Evolutionary conservation across 2,113 vertebrate species (phyloP).

Genomic region (Catharus minimus): DNA sequence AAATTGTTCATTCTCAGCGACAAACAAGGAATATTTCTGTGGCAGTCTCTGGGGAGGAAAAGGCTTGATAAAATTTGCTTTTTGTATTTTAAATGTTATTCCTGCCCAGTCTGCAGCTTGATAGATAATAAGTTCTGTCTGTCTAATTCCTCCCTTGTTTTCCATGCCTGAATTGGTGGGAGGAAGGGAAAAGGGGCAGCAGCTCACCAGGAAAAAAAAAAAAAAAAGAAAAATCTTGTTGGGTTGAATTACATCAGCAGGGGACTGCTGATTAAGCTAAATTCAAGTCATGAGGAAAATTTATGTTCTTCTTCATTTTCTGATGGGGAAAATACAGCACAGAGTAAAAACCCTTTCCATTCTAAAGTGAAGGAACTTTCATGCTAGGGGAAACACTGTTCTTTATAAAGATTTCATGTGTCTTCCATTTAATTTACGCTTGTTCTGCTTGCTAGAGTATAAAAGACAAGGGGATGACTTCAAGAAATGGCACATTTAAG

Average conservation of each 20-base stretch:
- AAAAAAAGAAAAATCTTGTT: background rate
- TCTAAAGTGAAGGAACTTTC: background rate
- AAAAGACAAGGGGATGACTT: conserved; percentile 35
- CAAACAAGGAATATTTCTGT: conserved; percentile 54
- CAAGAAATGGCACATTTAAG: conserved; percentile 51
- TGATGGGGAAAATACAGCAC: conserved; percentile 1
- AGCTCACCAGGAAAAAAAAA: background rate
- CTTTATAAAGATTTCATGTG: conserved; percentile 48
- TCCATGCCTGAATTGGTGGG: background rate
- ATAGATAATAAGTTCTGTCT: conserved; percentile 18
- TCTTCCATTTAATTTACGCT: conserved; percentile 55
- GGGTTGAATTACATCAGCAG: conserved; percentile 43
- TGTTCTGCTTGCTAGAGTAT: conserved; percentile 41
- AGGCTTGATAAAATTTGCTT: conserved; percentile 35
- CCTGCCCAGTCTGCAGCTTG: background rate
- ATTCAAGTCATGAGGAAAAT: conserved; percentile 57
- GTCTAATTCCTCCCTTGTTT: conserved; percentile 30
- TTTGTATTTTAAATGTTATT: conserved; percentile 45
- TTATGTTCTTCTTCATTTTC: conserved; percentile 47
- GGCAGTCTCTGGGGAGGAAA: conserved; percentile 12
- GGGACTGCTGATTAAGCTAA: conserved; percentile 53
- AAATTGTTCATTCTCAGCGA: conserved; percentile 10
- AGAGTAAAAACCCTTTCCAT: background rate
- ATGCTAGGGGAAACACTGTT: background rate
- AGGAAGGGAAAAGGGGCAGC: background rate